Percentiles rank a stretch among this genome's conserved stretches.
phyloP scores from a whole-genome alignment of 2,888 invertebrate species.

The Halocaridina rubra region DNA sequence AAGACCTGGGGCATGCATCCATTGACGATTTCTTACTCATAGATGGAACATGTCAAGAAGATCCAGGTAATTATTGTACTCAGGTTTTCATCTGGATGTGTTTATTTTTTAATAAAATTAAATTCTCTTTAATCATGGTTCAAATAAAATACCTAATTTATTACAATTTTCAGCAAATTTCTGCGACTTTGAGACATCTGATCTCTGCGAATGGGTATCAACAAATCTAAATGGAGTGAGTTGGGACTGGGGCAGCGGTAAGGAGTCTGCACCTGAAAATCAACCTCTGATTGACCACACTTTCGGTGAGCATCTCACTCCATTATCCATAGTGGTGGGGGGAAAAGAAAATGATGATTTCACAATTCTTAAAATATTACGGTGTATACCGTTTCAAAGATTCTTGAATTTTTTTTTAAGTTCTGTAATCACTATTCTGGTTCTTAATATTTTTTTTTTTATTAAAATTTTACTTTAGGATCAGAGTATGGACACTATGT shows the following conservation, averaged over 20 bases:
- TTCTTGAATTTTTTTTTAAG: too few species aligned
- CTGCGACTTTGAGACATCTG: constrained; percentile 52
- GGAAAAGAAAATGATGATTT: too few species aligned
- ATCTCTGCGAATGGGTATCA: constrained; percentile 39
- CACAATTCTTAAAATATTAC: too few species aligned
- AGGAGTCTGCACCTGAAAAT: constrained; percentile 8
- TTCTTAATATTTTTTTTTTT: too few species aligned
- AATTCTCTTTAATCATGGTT: too few species aligned
- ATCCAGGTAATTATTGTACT: too few species aligned
- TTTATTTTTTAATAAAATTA: too few species aligned
- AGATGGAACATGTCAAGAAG: constrained; percentile 26
- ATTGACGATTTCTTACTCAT: constrained; percentile 41
- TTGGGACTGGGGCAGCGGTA: constrained; percentile 38
- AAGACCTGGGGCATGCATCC: constrained; percentile 21
- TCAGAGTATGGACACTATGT: constrained; percentile 30
- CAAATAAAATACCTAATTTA: too few species aligned
- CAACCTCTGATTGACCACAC: constrained; percentile 42
- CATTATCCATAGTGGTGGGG: too few species aligned
- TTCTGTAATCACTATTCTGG: too few species aligned
- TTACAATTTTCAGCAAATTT: constrained; percentile 2
- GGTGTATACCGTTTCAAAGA: too few species aligned
- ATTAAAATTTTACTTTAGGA: constrained; percentile 10
- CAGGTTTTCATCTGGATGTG: too few species aligned
- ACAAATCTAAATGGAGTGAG: not conserved
- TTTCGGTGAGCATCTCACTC: constrained; percentile 33